Base-by-base conservation (phyloP, 2,888 invertebrate species). In the Zygogramma bicolorata region DNA sequence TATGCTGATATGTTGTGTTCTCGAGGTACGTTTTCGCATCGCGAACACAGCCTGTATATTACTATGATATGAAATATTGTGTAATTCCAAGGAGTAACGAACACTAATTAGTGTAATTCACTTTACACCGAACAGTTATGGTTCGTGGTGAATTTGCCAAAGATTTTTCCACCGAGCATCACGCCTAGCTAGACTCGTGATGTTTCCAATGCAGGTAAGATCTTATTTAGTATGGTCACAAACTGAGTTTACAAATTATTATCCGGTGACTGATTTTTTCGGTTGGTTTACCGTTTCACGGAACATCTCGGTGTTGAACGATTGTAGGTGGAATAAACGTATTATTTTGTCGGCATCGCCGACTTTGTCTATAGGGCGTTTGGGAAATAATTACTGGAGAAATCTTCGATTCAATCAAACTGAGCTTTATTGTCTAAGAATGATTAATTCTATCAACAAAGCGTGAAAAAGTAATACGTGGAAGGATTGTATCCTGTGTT, bases 151-250 rank as follows among this genome's bases (percentile, higher is more conserved):
- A 72, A 76, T 77, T 79, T 79, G 66, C 78, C 74, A 71, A 70
- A 75, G 75, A 80, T 77, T 77, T 71, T 69, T 65, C 60, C 71
- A n/a, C 57, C 22, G 75, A 74, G 73, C 77, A 82, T 83, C 83
- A 83, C 82, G 82, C 82, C 81, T 81, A 75, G 75, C 75, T 71
- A 76, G 72, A 81, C 79, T 82, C 83, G 83, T 82, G 83, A 83
- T 79, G 80, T 77, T 81, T 80, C 73, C 80, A 78, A 77, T 77
- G 73, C 75, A 70, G 75, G 75, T 78, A 80, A 80, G 81, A 81
- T 81, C 81, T 80, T 81, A 81, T 80, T 81, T 80, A 79, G 77
- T 74, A 65, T 31, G 57, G 74, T 78, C 69, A 59, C 70, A 65
- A 70, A 70, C 70, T 66, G 53, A 61, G 70, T 60, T 71, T 58